Evolutionary conservation across 2,797 vertebrate genomes (phyloP).

Genomic region (Coranthus polyacanthus): DNA sequence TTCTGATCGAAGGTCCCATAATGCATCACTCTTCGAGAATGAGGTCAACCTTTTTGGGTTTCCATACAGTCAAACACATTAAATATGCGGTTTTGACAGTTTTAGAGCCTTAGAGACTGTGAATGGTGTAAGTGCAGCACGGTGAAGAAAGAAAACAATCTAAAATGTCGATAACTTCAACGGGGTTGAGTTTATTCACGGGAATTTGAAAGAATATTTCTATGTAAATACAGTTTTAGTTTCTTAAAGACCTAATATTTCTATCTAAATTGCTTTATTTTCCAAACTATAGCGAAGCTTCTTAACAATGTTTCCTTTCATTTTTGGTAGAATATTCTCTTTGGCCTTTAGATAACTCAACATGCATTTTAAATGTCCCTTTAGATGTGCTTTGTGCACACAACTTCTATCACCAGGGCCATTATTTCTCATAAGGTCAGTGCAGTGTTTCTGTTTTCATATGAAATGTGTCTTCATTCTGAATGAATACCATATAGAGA

Average conservation of each 20-base stretch:
- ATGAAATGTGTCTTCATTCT: slow-evolving; percentile 7
- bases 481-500: slow-evolving; percentile 20
- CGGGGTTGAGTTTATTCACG: slow-evolving; percentile 19
- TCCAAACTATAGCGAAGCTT: slow-evolving; percentile 20
- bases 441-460: slow-evolving; percentile 18
- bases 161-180: slow-evolving; percentile 19
- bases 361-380: slow-evolving; percentile 32
- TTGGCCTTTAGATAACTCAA: slow-evolving; percentile 40
- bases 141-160: slow-evolving; percentile 32
- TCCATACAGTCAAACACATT: slow-evolving; percentile 62
- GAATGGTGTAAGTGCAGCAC: background rate
- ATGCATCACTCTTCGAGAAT: slow-evolving; percentile 66
- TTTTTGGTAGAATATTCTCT: slow-evolving; percentile 16
- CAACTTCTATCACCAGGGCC: slow-evolving; percentile 22
- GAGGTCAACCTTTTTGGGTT: slow-evolving; percentile 69
- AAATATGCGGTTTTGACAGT: slow-evolving; percentile 61
- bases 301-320: slow-evolving; percentile 6
- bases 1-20: slow-evolving; percentile 70
- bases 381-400: slow-evolving; percentile 14
- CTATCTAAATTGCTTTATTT: slow-evolving; percentile 25
- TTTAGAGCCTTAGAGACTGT: slow-evolving; percentile 17
- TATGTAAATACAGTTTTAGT: slow-evolving; percentile 8
- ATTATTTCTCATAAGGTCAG: slow-evolving; percentile 28
- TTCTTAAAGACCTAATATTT: slow-evolving; percentile 43
- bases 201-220: slow-evolving; percentile 31